Conservation (phyloP, 2,797 vertebrate genomes). For the Channa striata region DNA sequence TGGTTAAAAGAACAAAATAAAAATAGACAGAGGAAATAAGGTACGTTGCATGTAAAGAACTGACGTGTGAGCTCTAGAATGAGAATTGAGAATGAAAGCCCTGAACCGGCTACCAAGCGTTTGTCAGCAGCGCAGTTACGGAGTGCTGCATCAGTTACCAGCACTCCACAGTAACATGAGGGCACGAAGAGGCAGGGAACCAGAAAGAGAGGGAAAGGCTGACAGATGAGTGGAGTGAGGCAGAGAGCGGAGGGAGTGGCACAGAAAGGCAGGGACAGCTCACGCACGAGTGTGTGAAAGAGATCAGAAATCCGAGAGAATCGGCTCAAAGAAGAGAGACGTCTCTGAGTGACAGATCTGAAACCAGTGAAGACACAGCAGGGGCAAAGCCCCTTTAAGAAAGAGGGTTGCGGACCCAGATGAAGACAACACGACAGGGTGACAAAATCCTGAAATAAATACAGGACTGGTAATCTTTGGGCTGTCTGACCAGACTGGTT, state of each 20-base stretch:
- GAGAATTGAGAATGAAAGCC: constrained; percentile 5
- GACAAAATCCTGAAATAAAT: constrained; percentile 44
- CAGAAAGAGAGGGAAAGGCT: constrained; percentile 52
- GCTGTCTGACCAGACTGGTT: constrained; percentile 76
- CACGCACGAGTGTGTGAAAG: constrained; percentile 45
- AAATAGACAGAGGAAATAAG: background rate
- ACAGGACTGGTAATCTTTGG: constrained; percentile 60
- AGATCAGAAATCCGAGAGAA: constrained; percentile 69
- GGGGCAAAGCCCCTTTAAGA: constrained; percentile 49
- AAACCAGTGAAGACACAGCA: constrained; percentile 35
- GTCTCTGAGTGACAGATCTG: constrained; percentile 45
- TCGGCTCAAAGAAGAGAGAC: constrained; percentile 45
- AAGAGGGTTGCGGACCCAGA: constrained; percentile 39
- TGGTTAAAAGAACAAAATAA: background rate
- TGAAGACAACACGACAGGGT: constrained; percentile 34
- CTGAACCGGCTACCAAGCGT: constrained; percentile 34
- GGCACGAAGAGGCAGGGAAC: constrained; percentile 62
- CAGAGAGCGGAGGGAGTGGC: constrained; percentile 76
- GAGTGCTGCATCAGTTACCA: constrained; percentile 53
- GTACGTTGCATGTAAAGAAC: background rate
- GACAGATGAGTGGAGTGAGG: constrained; percentile 72
- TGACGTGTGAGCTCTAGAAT: constrained; percentile 12
- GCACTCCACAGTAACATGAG: constrained; percentile 58
- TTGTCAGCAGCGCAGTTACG: constrained; percentile 42
- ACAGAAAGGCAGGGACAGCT: constrained; percentile 73